Evolutionary conservation across 2,797 vertebrate genomes (phyloP), one percentile per base, ranked within the genome.

Genomic region (Lacerta viridis): DNA sequence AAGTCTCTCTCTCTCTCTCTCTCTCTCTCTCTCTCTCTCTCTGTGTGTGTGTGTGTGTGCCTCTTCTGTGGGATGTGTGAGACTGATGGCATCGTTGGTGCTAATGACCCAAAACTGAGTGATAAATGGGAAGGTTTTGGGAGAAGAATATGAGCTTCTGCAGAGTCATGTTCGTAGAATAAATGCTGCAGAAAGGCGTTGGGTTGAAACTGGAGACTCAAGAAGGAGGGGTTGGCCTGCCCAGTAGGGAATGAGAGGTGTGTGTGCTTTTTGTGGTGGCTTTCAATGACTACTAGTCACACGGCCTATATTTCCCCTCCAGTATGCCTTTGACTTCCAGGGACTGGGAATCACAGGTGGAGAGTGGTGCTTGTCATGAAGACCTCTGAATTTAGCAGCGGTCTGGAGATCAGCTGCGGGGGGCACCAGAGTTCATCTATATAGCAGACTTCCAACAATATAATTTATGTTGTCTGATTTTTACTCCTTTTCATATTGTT

Each of bases 21-120:
- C 33, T 33, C 33, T 33, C 33, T 33, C 33, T 33, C 33, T 33
- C 33, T 78, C 39, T 80, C 55, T 8, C n/a, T 61, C 7, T 79
- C n/a, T 27, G 9, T 41, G 1, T 50, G 1, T 64, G 18, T 7
- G 18, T 7, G 61, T 23, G 61, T 23, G 59, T 33, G 3, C 2
- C 33, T 81, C 33, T 87, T 61, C 36, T 74, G 13, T 59, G 66
- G 66, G 15, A 39, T 71, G 66, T 71, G 66, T 18, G 59, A n/a
- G 77, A 71, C 15, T 17, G 66, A 55, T 87, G 46, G 77, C 59
- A 41, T 72, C 0, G 33, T 72, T 59, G 66, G 43, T 55, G 85
- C 66, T 80, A 87, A 72, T 80, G 68, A 74, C 25, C 78, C 78
- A 55, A 72, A 74, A 33, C 68, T 25, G 50, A 74, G 74, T 74